Evolutionary conservation across 2,888 invertebrate species (phyloP), one percentile per base, ranked within the genome.

Genomic region (Lasioglossum figueresi): DNA sequence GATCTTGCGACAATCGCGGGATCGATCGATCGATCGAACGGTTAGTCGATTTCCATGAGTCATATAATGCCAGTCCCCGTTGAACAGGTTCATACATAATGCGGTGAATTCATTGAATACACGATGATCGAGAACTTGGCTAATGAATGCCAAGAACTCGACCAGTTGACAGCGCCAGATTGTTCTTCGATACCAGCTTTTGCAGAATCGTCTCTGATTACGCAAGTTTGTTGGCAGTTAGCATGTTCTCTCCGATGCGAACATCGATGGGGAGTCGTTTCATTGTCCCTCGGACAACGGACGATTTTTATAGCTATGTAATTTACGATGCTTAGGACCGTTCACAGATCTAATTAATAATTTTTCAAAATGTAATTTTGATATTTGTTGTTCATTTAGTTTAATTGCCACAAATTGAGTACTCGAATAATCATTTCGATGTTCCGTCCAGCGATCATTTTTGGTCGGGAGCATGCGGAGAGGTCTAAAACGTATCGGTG

Each of bases 41-140:
- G 10, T 0, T 6, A 31, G 66, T 34, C 23, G 3, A 34, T 66
- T 66, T 66, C 66, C 19, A 34, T 34, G 66, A 66, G 23, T 66
- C 66, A 66, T 19, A 31, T 19, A 31, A 34, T 34, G 19, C 34
- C 34, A 34, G 66, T 23, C 34, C 23, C 0, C 34, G 66, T 66
- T 23, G 10, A 10, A 66, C 66, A 66, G 34, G 34, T 34, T 66
- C 66, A 34, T 31, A 31, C 19, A 34, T 66, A 66, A 66, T 34
- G 66, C 34, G 66, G 34, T 19, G 66, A 66, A 66, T 66, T 66
- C 31, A 66, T 66, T 10, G 66, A 66, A 34, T 31, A 34, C 66
- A 8, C 16, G 66, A 8, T 31, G 31, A 31, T 66, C 34, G 66
- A 31, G 31, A 16, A 63, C 63, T 63, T 14, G 59, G 14, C 63